Percentiles rank a stretch among this genome's conserved stretches.
Conservation (phyloP, 64 coral and sea anemone genomes). For the Trachythela sp. region DNA sequence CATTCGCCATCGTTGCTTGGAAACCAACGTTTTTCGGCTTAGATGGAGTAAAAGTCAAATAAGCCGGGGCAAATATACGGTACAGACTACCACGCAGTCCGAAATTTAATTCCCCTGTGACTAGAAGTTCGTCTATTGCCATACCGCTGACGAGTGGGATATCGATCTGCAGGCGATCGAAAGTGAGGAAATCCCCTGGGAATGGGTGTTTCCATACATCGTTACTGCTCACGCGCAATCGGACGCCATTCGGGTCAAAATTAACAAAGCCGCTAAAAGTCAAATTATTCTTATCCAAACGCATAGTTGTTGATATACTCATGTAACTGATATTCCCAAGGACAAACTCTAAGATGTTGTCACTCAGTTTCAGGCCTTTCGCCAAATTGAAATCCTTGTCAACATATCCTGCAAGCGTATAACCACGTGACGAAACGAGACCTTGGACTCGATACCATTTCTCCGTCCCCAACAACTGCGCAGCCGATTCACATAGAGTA, state of each 20-base stretch:
- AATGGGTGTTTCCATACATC: conserved; percentile 55
- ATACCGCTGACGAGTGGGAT: conserved; percentile 61
- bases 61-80: conserved; percentile 41
- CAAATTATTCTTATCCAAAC: conserved; percentile 63
- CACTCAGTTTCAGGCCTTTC: conserved; percentile 65
- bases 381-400: conserved; percentile 69
- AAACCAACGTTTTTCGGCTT: conserved; percentile 56
- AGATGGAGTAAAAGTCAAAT: conserved; percentile 43
- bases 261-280: conserved; percentile 59
- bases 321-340: conserved; percentile 48
- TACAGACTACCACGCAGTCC: conserved; percentile 52
- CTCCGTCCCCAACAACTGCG: conserved; percentile 64
- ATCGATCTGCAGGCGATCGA: conserved; percentile 58
- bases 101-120: conserved; percentile 60
- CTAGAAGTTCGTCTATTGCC: conserved; percentile 55
- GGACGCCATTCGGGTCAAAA: conserved; percentile 56
- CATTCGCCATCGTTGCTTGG: conserved; percentile 59
- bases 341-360: conserved; percentile 67
- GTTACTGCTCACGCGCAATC: conserved; percentile 69
- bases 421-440: conserved; percentile 59
- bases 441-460: conserved; percentile 82
- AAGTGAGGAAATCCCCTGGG: conserved; percentile 66
- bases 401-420: conserved; percentile 47
- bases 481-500: conserved; percentile 55
- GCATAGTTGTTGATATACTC: conserved; percentile 49